Conservation (phyloP, 2,888 invertebrate species). For the Carabus problematicus region DNA sequence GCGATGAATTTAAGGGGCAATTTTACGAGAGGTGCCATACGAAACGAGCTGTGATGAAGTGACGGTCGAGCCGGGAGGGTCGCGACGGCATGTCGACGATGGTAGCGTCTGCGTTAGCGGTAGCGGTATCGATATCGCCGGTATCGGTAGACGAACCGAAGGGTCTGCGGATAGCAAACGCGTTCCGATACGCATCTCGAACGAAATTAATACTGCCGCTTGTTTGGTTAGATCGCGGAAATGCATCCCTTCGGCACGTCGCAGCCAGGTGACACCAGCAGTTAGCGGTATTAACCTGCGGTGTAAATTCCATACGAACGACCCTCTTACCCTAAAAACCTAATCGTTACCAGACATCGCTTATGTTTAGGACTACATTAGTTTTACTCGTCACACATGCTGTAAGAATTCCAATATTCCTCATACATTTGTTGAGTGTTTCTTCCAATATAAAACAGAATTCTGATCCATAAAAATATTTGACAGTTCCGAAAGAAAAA, state of each 20-base stretch:
- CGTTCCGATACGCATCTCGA: constrained; percentile 9
- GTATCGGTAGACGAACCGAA: neutral
- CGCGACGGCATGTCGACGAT: neutral
- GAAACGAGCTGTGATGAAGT: constrained; percentile 23
- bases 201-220: constrained; percentile 12
- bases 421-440: no score
- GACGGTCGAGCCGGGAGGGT: constrained; percentile 5
- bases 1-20: constrained; percentile 17
- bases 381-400: no score
- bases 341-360: no score
- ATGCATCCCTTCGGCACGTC: constrained; percentile 1
- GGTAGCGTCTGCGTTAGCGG: neutral
- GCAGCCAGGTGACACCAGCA: constrained; percentile 15
- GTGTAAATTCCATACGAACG: constrained; percentile 12
- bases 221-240: constrained; percentile 16
- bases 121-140: neutral
- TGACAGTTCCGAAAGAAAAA: no score
- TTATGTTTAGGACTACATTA: no score
- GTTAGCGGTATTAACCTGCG: constrained; percentile 18
- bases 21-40: constrained; percentile 18
- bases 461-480: no score
- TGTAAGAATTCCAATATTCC: no score
- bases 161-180: neutral
- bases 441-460: no score
- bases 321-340: constrained; percentile 13